Evolutionary conservation across 2,797 vertebrate species (phyloP).

Genomic region (Gobionotothen gibberifrons): DNA sequence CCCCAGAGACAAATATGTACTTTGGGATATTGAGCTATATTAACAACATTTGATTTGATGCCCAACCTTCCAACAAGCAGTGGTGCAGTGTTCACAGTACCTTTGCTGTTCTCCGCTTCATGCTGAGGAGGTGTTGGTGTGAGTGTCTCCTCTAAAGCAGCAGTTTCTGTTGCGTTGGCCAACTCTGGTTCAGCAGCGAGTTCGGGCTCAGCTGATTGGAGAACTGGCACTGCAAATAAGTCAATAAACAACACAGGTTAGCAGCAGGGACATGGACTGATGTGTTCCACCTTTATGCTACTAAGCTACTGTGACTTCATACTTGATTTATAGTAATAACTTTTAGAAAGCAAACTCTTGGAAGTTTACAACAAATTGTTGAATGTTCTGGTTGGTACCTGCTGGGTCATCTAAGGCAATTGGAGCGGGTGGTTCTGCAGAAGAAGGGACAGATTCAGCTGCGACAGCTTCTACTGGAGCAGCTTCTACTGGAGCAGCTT

Average conservation of each 20-base stretch:
- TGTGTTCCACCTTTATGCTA: background rate
- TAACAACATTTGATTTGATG: background rate
- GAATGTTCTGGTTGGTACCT: constrained; percentile 40
- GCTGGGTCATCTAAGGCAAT: constrained; percentile 26
- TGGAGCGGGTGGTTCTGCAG: constrained; percentile 33
- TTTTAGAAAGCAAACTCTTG: background rate
- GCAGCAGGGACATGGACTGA: background rate
- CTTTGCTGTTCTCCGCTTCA: constrained; percentile 41
- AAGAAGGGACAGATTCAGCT: background rate
- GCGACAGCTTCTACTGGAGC: background rate
- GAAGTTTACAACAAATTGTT: background rate
- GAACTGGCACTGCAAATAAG: constrained; percentile 34
- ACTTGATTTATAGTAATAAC: background rate
- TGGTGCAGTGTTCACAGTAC: constrained; percentile 39
- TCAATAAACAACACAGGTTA: constrained; percentile 15
- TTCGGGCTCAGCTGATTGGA: constrained; percentile 36
- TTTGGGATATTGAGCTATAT: no score
- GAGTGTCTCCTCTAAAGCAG: constrained; percentile 40
- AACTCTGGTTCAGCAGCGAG: constrained; percentile 16
- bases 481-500: background rate
- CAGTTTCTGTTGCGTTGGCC: constrained; percentile 7
- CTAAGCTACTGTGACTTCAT: background rate
- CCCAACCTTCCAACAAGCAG: background rate
- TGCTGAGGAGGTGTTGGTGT: constrained; percentile 15
- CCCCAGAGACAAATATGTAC: no score